A percentile compares a stretch with the other conserved stretches of the same genome.
Evolutionary conservation across 2,888 invertebrate species (phyloP).

Genomic region (Euplagia quadripunctaria): DNA sequence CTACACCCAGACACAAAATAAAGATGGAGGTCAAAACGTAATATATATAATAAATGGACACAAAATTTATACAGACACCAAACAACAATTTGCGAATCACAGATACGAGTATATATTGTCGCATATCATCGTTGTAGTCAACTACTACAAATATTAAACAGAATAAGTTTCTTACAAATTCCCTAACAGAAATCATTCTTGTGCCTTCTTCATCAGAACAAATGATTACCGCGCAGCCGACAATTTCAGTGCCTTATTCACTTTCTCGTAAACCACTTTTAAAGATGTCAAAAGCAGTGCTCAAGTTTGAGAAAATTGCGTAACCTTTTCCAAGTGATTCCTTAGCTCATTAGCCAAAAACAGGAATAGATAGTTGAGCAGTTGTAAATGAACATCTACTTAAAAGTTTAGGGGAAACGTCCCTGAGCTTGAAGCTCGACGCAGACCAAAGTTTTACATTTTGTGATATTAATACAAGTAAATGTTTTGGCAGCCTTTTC

Average conservation of each 20-base stretch:
- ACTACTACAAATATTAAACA: not conserved
- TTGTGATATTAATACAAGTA: not conserved
- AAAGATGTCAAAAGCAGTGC: slow-evolving; percentile 28
- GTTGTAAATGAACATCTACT: slow-evolving; percentile 63
- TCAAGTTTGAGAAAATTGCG: slow-evolving; percentile 9
- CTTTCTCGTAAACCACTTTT: slow-evolving; percentile 21
- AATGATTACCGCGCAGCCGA: not conserved
- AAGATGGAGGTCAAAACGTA: no score
- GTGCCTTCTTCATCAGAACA: not conserved
- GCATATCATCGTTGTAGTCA: no score
- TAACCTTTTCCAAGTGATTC: slow-evolving; percentile 30
- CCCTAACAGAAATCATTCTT: not conserved
- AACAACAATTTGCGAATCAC: no score
- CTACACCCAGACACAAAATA: no score
- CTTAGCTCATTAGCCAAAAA: slow-evolving; percentile 49
- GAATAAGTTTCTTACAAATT: not conserved
- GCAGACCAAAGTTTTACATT: slow-evolving; percentile 36
- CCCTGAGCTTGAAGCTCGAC: slow-evolving; percentile 30
- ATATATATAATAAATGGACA: no score
- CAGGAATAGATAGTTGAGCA: slow-evolving; percentile 47
- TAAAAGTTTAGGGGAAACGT: slow-evolving; percentile 47
- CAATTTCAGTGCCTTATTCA: no score
- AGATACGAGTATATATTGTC: no score
- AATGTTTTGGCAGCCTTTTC: no score
- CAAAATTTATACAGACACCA: no score